phyloP scores from a whole-genome alignment of 2,888 invertebrate genomes.

The Archaeoteleia sp. region DNA sequence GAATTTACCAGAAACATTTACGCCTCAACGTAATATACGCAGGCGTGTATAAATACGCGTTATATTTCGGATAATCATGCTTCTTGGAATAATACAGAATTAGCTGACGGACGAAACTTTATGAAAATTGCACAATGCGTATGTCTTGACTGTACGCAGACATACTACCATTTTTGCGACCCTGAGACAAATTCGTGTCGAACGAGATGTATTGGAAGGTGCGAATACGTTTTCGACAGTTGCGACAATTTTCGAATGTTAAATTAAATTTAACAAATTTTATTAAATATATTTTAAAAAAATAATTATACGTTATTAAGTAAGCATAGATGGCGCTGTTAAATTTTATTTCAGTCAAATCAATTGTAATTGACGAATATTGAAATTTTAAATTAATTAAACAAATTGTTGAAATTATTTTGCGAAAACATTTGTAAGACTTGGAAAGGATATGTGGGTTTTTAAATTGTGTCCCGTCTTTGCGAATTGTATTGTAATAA shows the following conservation, averaged over 20 bases:
- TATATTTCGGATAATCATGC: slow-evolving; percentile 50
- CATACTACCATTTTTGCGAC: slow-evolving; percentile 33
- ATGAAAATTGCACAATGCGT: slow-evolving; percentile 49
- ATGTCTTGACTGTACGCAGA: slow-evolving; percentile 15
- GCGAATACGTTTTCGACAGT: slow-evolving; percentile 18
- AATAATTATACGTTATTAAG: too few species aligned
- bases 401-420: too few species aligned
- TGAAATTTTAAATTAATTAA: too few species aligned
- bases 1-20: slow-evolving; percentile 48
- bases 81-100: slow-evolving; percentile 50
- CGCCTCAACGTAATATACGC: slow-evolving; percentile 42
- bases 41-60: slow-evolving; percentile 47
- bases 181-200: slow-evolving; percentile 46
- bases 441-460: too few species aligned
- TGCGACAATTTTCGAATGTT: slow-evolving; percentile 17
- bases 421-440: too few species aligned
- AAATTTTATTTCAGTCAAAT: too few species aligned
- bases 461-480: too few species aligned
- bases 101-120: slow-evolving; percentile 46
- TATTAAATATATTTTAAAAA: too few species aligned
- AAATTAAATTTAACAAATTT: too few species aligned
- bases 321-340: too few species aligned
- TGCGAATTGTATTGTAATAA: too few species aligned
- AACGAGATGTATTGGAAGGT: slow-evolving; percentile 21
- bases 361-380: too few species aligned